Percentiles rank a stretch among this genome's conserved stretches.
Conservation (phyloP, 2,888 invertebrate genomes). For the Pseudococcus jackbeardsleyi region DNA sequence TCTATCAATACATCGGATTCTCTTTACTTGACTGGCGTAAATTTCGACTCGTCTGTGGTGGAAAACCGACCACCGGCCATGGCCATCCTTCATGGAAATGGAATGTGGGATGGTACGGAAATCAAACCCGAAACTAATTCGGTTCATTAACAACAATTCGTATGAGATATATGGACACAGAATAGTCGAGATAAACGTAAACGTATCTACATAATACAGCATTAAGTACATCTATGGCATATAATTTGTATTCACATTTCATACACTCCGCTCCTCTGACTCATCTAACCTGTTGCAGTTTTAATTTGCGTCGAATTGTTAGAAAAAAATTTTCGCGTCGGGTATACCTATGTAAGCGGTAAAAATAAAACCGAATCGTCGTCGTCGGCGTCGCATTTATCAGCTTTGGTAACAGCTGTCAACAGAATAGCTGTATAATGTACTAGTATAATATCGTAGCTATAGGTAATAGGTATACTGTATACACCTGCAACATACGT, state of each 20-base stretch:
- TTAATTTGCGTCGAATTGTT: conserved; percentile 25
- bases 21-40: not conserved
- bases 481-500: not conserved
- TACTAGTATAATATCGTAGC: not conserved
- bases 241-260: conserved; percentile 24
- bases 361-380: conserved; percentile 11
- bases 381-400: conserved; percentile 1
- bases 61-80: not conserved
- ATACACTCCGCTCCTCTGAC: not conserved
- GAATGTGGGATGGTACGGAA: not conserved
- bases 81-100: not conserved
- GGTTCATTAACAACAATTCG: conserved; percentile 8
- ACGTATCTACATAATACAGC: not conserved
- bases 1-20: not conserved
- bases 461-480: not conserved
- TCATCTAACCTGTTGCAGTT: conserved; percentile 16
- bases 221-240: not conserved
- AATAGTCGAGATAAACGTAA: not conserved
- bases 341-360: not conserved
- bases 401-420: conserved; percentile 35
- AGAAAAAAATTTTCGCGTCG: conserved; percentile 13
- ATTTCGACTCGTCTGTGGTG: not conserved
- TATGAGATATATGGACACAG: not conserved
- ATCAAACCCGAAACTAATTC: conserved; percentile 23
- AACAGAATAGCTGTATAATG: conserved; percentile 10